Conservation (phyloP, 2,888 invertebrate genomes). For the Andrena dorsata region DNA sequence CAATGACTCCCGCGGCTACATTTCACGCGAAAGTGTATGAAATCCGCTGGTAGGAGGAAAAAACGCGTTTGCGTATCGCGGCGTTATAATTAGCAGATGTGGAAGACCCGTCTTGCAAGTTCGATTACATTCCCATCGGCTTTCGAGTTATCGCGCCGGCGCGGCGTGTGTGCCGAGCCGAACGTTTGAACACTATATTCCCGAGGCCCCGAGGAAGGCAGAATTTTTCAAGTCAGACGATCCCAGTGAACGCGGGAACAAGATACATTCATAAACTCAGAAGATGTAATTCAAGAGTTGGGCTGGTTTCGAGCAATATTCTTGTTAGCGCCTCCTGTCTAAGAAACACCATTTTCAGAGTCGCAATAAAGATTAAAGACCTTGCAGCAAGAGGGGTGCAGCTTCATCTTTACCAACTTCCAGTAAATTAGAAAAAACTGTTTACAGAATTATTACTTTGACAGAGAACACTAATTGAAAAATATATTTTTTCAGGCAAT, state of each 20-base stretch:
- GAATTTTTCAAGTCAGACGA: not conserved
- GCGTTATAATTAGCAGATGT: conserved; percentile 37
- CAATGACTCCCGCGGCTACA: conserved; percentile 42
- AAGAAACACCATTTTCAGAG: not conserved
- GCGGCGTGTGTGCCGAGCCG: too few relatives aligned
- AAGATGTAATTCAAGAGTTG: not conserved
- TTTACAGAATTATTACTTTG: too few relatives aligned
- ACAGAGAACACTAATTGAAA: too few relatives aligned
- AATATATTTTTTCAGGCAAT: too few relatives aligned
- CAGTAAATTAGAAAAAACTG: too few relatives aligned
- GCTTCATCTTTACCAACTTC: too few relatives aligned
- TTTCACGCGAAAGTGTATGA: not conserved
- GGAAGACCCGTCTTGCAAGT: conserved; percentile 9
- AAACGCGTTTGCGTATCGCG: conserved; percentile 24
- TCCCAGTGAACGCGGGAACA: not conserved
- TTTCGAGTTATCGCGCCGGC: conserved; percentile 6
- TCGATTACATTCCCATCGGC: conserved; percentile 11
- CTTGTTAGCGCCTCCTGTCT: not conserved
- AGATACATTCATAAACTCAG: not conserved
- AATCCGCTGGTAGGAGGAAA: conserved; percentile 9
- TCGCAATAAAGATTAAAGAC: too few relatives aligned
- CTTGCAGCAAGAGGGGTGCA: too few relatives aligned
- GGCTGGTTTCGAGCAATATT: not conserved
- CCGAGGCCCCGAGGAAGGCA: not conserved
- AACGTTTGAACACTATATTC: not conserved